A percentile compares a stretch with the other conserved stretches of the same genome.
Conservation (phyloP, 2,113 vertebrate genomes). For the Pungitius pungitius region DNA sequence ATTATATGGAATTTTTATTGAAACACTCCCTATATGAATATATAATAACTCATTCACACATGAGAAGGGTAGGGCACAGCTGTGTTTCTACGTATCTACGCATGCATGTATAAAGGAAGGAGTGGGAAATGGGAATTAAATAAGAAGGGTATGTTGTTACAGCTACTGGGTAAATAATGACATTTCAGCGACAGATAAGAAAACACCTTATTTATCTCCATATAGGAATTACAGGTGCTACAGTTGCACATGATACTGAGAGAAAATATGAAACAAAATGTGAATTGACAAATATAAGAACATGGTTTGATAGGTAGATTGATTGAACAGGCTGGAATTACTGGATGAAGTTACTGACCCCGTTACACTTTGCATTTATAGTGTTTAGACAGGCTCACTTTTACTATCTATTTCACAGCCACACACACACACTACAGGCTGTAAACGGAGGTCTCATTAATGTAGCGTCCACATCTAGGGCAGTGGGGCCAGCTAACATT, state of each 20-base stretch:
- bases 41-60: slow-evolving; percentile 5
- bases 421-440: slow-evolving; percentile 1
- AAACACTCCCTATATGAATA: background rate
- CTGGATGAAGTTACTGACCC: slow-evolving; percentile 56
- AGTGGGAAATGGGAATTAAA: background rate
- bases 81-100: slow-evolving; percentile 1
- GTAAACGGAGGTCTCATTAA: slow-evolving; percentile 69
- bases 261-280: background rate
- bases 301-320: background rate
- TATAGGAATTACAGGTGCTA: background rate
- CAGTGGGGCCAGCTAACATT: slow-evolving; percentile 43
- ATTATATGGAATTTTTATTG: background rate
- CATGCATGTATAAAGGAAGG: background rate
- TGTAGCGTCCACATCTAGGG: slow-evolving; percentile 51
- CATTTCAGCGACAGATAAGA: background rate
- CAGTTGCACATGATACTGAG: background rate
- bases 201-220: background rate
- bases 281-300: background rate
- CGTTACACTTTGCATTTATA: slow-evolving; percentile 51
- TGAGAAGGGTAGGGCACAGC: background rate
- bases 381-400: slow-evolving; percentile 44
- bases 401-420: slow-evolving; percentile 8
- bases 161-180: background rate
- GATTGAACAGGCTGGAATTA: slow-evolving; percentile 60
- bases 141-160: background rate